Conservation (phyloP, 2,113 vertebrate species). For the Xyrauchen texanus region DNA sequence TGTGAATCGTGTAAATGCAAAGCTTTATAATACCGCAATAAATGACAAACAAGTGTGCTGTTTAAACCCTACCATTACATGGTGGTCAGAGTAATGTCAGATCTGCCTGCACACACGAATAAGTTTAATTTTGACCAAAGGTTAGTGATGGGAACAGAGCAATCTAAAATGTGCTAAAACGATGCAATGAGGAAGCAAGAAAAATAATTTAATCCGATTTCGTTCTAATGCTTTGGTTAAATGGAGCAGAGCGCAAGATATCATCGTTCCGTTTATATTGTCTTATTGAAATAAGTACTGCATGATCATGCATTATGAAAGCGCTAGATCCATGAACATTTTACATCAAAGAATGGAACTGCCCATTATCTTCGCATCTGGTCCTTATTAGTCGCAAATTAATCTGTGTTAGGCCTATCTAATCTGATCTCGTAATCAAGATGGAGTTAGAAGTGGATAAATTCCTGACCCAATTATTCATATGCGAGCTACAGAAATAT, state of each 20-base stretch:
- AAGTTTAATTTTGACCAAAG: too few species aligned
- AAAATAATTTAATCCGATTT: not conserved
- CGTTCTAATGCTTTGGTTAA: not conserved
- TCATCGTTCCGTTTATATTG: not conserved
- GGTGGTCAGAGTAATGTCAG: too few species aligned
- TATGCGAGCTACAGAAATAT: slow-evolving; percentile 40
- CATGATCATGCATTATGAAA: not conserved
- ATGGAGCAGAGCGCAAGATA: not conserved
- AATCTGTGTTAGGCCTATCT: slow-evolving; percentile 58
- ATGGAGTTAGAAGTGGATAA: slow-evolving; percentile 46
- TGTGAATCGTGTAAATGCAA: too few species aligned
- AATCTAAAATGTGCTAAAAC: too few species aligned
- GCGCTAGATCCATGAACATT: not conserved
- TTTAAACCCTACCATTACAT: too few species aligned
- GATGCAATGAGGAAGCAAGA: too few species aligned
- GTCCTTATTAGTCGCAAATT: slow-evolving; percentile 54
- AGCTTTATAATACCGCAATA: too few species aligned
- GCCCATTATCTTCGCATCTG: slow-evolving; percentile 61
- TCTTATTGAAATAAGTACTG: not conserved
- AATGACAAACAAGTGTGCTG: too few species aligned
- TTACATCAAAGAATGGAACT: slow-evolving; percentile 56
- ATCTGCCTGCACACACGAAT: too few species aligned
- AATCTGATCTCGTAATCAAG: slow-evolving; percentile 64
- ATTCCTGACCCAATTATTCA: slow-evolving; percentile 70
- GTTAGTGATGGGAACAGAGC: too few species aligned